Conservation (phyloP, 2,888 invertebrate species). For the Apodemia zela region DNA sequence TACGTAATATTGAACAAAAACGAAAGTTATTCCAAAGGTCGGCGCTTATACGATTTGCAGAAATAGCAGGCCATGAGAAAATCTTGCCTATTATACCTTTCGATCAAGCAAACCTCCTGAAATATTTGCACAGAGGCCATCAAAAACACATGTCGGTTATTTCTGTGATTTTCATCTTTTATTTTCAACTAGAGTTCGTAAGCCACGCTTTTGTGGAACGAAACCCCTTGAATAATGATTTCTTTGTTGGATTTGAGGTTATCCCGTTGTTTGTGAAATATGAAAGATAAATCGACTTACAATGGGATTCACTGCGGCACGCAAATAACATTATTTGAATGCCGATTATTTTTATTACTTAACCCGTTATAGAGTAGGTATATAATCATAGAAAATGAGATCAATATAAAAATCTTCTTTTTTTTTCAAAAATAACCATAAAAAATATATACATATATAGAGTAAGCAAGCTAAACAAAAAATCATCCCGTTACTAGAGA, state of each 20-base stretch:
- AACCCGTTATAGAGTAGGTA: too few relatives aligned
- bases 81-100: not conserved
- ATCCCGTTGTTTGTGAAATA: not conserved
- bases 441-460: too few relatives aligned
- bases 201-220: not conserved
- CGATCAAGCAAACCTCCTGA: slow-evolving; percentile 1
- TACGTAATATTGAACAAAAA: not conserved
- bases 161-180: slow-evolving; percentile 3
- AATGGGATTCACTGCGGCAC: not conserved
- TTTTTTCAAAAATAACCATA: too few relatives aligned
- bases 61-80: not conserved
- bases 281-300: not conserved
- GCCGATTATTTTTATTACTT: not conserved
- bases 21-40: not conserved
- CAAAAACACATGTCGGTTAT: slow-evolving; percentile 15
- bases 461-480: too few relatives aligned
- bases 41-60: not conserved
- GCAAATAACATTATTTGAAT: not conserved
- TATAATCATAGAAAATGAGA: too few relatives aligned
- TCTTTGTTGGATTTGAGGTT: slow-evolving; percentile 1
- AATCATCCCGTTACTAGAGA: too few relatives aligned
- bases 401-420: too few relatives aligned
- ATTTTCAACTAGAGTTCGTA: slow-evolving; percentile 7
- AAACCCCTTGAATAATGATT: slow-evolving; percentile 1
- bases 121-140: not conserved